These are phyloP conservation scores for Invenusta paracnida DNA, from an alignment of 2,888 invertebrate genomes.

Conservation along the genomic window DNA sequence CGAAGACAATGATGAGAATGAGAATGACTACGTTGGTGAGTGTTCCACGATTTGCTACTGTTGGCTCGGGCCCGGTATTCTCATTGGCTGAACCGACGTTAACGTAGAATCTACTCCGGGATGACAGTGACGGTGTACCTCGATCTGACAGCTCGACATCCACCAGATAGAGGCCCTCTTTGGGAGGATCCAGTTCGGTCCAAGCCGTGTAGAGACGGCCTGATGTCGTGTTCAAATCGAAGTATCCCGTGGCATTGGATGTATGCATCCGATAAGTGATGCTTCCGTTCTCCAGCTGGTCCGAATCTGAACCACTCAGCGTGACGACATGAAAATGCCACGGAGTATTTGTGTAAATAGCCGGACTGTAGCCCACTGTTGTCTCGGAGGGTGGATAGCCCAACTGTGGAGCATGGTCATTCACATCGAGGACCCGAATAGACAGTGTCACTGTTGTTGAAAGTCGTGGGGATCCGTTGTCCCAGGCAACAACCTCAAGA, in stretches of 20 bases:
- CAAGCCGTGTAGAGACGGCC: conserved; percentile 37
- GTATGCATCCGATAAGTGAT: conserved; percentile 41
- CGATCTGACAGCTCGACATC: background rate
- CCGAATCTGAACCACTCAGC: conserved; percentile 31
- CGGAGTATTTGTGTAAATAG: conserved; percentile 39
- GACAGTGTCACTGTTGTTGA: conserved; percentile 35
- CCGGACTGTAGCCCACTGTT: conserved; percentile 21
- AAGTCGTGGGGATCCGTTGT: conserved; percentile 32
- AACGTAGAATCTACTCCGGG: background rate
- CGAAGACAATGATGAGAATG: conserved; percentile 32
- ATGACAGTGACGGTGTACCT: background rate
- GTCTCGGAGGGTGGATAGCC: conserved; percentile 36
- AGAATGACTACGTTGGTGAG: conserved; percentile 39
- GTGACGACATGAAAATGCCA: conserved; percentile 27
- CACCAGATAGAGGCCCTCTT: background rate
- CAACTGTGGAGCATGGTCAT: conserved; percentile 39
- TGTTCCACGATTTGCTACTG: background rate
- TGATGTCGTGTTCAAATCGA: conserved; percentile 25
- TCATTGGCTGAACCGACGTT: background rate
- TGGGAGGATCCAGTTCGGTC: conserved; percentile 7
- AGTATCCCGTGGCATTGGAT: conserved; percentile 41
- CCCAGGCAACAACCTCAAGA: background rate
- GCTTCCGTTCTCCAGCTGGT: conserved; percentile 36
- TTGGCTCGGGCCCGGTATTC: background rate
- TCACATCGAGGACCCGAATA: conserved; percentile 33